These are phyloP conservation scores for Ispidina lecontei DNA, from an alignment of 2,797 vertebrate species.

Conservation along the genomic window DNA sequence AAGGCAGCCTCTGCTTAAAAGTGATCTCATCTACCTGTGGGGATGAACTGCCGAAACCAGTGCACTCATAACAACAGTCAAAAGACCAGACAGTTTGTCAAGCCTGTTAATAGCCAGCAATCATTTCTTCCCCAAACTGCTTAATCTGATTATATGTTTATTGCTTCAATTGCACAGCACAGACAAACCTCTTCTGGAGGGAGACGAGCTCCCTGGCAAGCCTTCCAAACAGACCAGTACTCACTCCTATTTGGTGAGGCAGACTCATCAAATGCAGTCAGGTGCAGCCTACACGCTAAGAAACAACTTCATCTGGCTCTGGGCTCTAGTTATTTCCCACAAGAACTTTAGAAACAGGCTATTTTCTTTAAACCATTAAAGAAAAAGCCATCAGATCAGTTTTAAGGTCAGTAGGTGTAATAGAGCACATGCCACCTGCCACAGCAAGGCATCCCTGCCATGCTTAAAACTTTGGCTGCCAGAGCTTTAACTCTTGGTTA, in stretches of 20 bases:
- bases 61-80: neutral
- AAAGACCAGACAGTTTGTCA: neutral
- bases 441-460: neutral
- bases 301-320: neutral
- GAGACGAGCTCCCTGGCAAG: neutral
- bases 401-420: neutral
- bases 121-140: neutral
- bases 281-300: neutral
- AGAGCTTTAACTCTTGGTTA: constrained; percentile 1
- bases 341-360: neutral
- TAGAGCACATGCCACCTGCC: neutral
- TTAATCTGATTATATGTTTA: constrained; percentile 12
- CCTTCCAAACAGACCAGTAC: neutral
- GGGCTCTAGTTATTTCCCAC: neutral
- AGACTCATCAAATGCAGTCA: neutral
- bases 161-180: constrained; percentile 6
- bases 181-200: neutral
- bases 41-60: neutral
- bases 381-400: neutral
- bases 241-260: accelerated
- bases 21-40: neutral
- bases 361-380: neutral
- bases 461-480: neutral
- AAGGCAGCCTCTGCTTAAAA: neutral
- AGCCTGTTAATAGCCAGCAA: neutral